Conservation (phyloP, 1,140 invertebrate species). For the Lordiphosa stackelbergi region DNA sequence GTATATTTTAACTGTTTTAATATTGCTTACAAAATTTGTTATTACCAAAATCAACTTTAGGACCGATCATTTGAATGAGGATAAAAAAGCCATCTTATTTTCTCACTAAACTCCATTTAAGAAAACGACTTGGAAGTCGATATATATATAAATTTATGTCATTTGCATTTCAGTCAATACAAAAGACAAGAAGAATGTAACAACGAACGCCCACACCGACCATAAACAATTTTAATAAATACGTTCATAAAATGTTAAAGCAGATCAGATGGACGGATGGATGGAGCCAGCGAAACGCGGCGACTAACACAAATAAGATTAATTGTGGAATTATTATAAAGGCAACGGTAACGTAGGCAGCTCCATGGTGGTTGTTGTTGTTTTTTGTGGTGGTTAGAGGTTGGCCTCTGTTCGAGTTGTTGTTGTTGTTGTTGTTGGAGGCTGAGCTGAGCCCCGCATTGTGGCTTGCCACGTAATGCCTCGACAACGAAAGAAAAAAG, state of each 20-base stretch:
- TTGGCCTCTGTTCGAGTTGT: conserved; percentile 32
- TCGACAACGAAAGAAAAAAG: conserved; percentile 16
- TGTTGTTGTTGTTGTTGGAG: conserved; percentile 25
- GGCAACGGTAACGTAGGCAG: conserved; percentile 53
- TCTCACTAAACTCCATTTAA: no score
- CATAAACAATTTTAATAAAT: no score
- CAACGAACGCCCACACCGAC: no score
- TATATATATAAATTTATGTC: no score
- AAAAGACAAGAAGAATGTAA: no score
- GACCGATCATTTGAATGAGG: no score
- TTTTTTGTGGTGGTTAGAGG: conserved; percentile 36
- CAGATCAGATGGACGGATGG: conserved; percentile 1
- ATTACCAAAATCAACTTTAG: no score
- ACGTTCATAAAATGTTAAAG: background rate
- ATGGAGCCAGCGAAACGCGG: conserved; percentile 13
- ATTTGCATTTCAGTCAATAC: no score
- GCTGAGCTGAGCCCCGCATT: conserved; percentile 19
- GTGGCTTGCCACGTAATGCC: conserved; percentile 42
- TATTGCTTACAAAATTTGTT: no score
- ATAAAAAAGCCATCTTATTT: no score
- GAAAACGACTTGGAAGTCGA: no score
- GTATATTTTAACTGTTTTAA: no score
- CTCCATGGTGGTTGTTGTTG: conserved; percentile 10
- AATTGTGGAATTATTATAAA: conserved; percentile 64
- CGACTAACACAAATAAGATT: conserved; percentile 49